phyloP scores from a whole-genome alignment of 2,113 vertebrate species.

The Gadus macrocephalus region DNA sequence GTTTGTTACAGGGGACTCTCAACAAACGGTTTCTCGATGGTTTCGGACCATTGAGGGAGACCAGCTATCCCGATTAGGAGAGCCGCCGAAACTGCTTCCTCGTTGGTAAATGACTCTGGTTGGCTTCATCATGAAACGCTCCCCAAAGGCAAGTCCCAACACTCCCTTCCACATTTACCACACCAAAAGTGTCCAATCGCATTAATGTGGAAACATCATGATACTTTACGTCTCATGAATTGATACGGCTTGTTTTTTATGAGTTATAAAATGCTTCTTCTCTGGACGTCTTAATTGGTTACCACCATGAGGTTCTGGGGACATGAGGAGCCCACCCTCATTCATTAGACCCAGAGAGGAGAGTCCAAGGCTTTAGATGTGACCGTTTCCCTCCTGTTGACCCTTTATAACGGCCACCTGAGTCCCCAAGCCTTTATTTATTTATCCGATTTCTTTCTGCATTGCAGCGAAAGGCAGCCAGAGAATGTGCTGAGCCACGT shows the following conservation, averaged over 20 bases:
- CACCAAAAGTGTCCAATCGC: no score
- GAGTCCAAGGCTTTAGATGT: neutral
- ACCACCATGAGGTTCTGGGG: neutral
- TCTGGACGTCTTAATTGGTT: neutral
- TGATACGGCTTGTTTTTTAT: neutral
- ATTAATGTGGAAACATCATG: no score
- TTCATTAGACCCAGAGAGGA: neutral
- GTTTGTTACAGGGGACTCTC: no score
- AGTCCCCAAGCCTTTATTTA: constrained; percentile 14
- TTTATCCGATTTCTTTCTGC: constrained; percentile 27
- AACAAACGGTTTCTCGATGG: no score
- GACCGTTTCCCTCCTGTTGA: neutral
- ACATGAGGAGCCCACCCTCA: neutral
- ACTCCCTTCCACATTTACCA: no score
- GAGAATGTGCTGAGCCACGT: neutral
- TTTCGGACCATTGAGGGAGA: no score
- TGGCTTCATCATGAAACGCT: no score
- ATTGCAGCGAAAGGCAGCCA: constrained; percentile 26
- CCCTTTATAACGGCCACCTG: constrained; percentile 11
- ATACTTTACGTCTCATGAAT: neutral
- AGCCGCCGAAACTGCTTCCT: no score
- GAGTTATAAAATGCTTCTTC: neutral
- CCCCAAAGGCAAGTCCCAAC: no score
- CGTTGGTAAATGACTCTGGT: no score
- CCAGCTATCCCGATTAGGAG: no score